phyloP scores from a whole-genome alignment of 2,888 invertebrate genomes.

The Ornithoptera priamus region DNA sequence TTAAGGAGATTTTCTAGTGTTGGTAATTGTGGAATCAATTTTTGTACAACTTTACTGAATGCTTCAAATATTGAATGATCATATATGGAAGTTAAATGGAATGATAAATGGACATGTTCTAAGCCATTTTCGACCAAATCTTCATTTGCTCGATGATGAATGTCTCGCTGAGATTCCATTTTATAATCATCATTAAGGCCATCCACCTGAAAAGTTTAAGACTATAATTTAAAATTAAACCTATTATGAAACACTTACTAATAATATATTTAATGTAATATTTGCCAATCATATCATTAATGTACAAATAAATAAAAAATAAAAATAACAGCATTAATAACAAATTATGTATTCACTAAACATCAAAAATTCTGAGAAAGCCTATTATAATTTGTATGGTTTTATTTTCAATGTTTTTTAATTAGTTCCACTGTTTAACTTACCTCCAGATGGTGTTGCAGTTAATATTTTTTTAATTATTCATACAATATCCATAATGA shows the following conservation, averaged over 20 bases:
- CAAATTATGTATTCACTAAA: too few relatives aligned
- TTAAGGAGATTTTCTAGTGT: conserved; percentile 98
- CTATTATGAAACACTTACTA: not conserved
- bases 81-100: conserved; percentile 99
- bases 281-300: not conserved
- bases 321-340: not conserved
- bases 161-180: conserved; percentile 99
- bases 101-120: conserved; percentile 94
- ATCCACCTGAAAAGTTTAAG: conserved; percentile 86
- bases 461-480: too few relatives aligned
- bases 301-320: not conserved
- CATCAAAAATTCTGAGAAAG: too few relatives aligned
- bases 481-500: too few relatives aligned
- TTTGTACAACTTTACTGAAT: conserved; percentile 99
- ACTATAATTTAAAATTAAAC: not conserved
- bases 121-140: conserved; percentile 93
- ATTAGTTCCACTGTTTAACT: too few relatives aligned
- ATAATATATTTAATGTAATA: not conserved
- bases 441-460: too few relatives aligned
- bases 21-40: conserved; percentile 97
- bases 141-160: conserved; percentile 97
- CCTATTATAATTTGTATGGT: too few relatives aligned
- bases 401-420: too few relatives aligned
- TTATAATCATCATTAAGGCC: conserved; percentile 99
- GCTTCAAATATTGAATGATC: conserved; percentile 99